Evolutionary conservation across 2,113 vertebrate species (phyloP), one percentile per base, ranked within the genome.

Genomic region (Emydocephalus ijimae): DNA sequence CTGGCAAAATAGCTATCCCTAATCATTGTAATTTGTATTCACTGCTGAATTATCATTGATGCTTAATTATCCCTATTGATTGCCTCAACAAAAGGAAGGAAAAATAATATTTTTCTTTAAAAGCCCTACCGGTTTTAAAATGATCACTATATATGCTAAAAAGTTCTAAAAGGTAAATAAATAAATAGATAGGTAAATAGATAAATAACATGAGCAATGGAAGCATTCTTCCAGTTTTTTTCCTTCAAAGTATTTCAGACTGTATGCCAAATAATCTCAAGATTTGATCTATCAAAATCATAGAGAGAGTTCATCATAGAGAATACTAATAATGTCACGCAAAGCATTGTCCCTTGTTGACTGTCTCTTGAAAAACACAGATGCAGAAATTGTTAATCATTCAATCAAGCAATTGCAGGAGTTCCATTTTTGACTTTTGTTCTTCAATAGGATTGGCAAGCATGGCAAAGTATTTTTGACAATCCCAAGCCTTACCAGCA

Each of bases 401-500:
- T 61, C 55, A 90, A 10, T 50, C 86, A 43, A 89, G 12, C 26
- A 24, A 52, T 89, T 90, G 6, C 43, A 61, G 0, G 0, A 90
- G 94, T 87, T 56, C 29, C 24, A 34, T 92, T 93, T 94, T 7
- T 93, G 5, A 64, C 85, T 43, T 20, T 24, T 93, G 94, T 93
- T 69, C 91, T 92, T 94, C 87, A 94, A 87, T 95, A 99, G 99
- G 96, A 96, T 99, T 39, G 99, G 99, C 92, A 97, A 98, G 94
- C 99, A 99, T 0, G 99, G 99, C 15, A 99, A 99, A 96, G 96
- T 99, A 90, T 98, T 99, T 96, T 96, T 99, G 95, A 99, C 99
- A 6, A 97, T 99, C 7, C 99, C 99, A 29, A 99, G 99, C 94
- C 98, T 98, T 92, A 98, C 97, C 39, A 98, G 97, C 95, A 98